Base-by-base conservation (phyloP, 2,888 invertebrate genomes). In the Alsophila aescularia region DNA sequence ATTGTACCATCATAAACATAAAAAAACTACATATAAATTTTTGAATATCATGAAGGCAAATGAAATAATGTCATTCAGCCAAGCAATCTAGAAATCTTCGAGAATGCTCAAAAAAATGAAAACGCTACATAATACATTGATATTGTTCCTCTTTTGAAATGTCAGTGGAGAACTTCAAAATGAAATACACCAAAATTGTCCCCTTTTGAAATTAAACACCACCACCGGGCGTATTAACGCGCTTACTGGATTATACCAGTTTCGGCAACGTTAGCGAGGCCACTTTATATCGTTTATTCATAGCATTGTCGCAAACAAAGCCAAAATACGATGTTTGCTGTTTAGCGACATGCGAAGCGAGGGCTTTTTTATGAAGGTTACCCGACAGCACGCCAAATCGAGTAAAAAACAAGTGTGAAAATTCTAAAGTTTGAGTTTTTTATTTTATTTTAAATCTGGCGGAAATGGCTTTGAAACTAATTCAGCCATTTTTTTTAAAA, bases 201-300 rank as follows among this genome's bases (percentile, higher is more conserved):
- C 42, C 32, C 15, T 39, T 54, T 44, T 52, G 47, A 47, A 45
- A 57, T 57, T 31, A 44, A 53, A 52, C 58, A 58, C 55, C 55
- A 15, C 31, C 52, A 14, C 15, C 21, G 45, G 27, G 37, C 45
- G 37, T 45, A 39, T 50, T 58, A 56, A 56, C 53, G 45, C 55
- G 63, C 56, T 63, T 63, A 66, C 65, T 61, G 61, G 52, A 45
- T 53, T 39, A 44, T 52, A 54, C 53, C 58, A 55, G 58, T 53
- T 58, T 55, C 35, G 43, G 49, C 36, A 31, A 47, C 50, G 29
- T 50, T 36, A 48, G 52, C 59, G 49, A 57, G 58, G 59, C 56
- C 56, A 63, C 56, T 56, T 51, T 42, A 50, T 58, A 76, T 78
- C 67, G 75, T 69, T 77, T 79, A 82, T 81, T 79, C 76, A 80